phyloP scores from a whole-genome alignment of 30 jellyfish, hydroid and myxozoan genomes.

The Clytia hemisphaerica region DNA sequence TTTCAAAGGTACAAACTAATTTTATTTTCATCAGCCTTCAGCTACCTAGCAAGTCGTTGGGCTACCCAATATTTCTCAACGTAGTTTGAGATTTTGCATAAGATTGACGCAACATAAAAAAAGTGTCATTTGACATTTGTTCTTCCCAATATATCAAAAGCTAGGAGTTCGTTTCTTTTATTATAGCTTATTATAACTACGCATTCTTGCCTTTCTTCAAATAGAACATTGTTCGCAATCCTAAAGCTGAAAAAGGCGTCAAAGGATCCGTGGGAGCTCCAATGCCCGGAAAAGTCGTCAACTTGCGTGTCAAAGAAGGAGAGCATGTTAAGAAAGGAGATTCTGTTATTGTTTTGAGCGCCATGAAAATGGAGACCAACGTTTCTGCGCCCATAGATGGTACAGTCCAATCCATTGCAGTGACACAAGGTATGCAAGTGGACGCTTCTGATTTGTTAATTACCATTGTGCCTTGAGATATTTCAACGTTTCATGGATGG shows the following conservation, averaged over 20 bases:
- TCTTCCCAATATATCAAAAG: too few relatives aligned
- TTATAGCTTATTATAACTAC: not conserved
- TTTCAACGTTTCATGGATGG: too few relatives aligned
- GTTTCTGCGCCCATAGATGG: slow-evolving; percentile 95
- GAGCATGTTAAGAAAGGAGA: slow-evolving; percentile 85
- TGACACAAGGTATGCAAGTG: slow-evolving; percentile 47
- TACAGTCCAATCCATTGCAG: slow-evolving; percentile 59
- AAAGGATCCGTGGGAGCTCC: slow-evolving; percentile 97
- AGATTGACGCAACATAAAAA: too few relatives aligned
- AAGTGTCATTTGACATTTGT: too few relatives aligned
- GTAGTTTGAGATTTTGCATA: too few relatives aligned
- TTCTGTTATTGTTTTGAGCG: slow-evolving; percentile 83
- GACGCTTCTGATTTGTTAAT: slow-evolving; percentile 93
- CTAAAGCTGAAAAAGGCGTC: slow-evolving; percentile 90
- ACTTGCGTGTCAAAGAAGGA: slow-evolving; percentile 85
- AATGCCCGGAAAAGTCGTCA: slow-evolving; percentile 99
- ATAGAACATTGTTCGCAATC: slow-evolving; percentile 83
- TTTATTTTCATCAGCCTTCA: too few relatives aligned
- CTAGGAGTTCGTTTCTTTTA: not conserved
- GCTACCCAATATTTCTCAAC: too few relatives aligned
- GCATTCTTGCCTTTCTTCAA: slow-evolving; percentile 3
- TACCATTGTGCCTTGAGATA: slow-evolving; percentile 57
- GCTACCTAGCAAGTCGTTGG: too few relatives aligned
- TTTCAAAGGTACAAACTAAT: too few relatives aligned
- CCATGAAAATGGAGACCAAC: slow-evolving; percentile 99